These are phyloP conservation scores for Sycophaga agraensis DNA, from an alignment of 1,140 invertebrate genomes.

Conservation along the genomic window DNA sequence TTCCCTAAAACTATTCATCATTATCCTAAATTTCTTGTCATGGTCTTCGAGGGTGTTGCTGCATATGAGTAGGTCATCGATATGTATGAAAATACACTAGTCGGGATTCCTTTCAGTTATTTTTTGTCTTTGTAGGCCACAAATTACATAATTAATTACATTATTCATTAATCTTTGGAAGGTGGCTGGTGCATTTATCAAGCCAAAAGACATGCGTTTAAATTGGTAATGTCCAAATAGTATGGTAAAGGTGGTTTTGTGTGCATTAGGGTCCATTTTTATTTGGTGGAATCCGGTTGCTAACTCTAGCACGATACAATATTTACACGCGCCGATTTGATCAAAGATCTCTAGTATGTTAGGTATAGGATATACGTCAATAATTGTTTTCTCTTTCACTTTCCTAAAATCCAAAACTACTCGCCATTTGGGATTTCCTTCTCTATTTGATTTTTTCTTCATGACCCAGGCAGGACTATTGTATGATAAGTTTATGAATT, in stretches of 20 bases:
- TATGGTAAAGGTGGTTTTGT: conserved; percentile 51
- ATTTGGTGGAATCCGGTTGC: conserved; percentile 49
- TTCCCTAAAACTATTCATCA: no score
- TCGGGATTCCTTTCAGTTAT: no score
- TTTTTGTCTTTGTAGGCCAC: no score
- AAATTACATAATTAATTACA: conserved; percentile 41
- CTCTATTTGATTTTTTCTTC: not conserved
- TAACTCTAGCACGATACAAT: not conserved
- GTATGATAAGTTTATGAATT: not conserved
- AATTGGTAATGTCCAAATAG: conserved; percentile 22
- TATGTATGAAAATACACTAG: no score
- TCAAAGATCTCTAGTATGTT: not conserved
- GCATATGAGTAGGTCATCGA: no score
- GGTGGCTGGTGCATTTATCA: conserved; percentile 38
- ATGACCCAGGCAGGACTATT: not conserved
- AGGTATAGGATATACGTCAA: not conserved
- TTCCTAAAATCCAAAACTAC: not conserved
- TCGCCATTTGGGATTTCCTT: not conserved
- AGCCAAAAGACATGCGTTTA: conserved; percentile 20
- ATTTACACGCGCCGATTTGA: not conserved
- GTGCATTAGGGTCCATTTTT: conserved; percentile 38
- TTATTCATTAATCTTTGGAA: conserved; percentile 52
- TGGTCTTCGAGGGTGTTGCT: no score
- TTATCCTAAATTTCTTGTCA: no score
- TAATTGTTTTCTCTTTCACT: not conserved